Percentiles rank a stretch among this genome's conserved stretches.
phyloP scores from a whole-genome alignment of 2,113 vertebrate genomes.

The Hyperoodon ampullatus region DNA sequence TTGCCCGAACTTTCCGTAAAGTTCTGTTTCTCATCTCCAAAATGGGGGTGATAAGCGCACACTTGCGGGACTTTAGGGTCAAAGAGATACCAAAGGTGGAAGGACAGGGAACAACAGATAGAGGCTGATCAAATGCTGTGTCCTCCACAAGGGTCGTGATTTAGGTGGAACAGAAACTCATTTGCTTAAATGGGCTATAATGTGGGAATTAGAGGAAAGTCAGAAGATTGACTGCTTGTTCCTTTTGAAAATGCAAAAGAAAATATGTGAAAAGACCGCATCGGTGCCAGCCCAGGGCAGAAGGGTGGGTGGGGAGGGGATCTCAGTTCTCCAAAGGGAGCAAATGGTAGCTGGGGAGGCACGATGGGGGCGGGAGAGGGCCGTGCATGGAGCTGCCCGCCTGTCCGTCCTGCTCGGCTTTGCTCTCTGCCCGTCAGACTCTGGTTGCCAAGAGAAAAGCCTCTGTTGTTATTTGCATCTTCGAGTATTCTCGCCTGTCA shows the following conservation, averaged over 20 bases:
- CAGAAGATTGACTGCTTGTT: not conserved
- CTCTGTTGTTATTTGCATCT: not conserved
- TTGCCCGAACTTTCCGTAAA: not conserved
- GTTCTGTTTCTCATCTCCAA: not conserved
- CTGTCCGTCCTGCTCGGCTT: not conserved
- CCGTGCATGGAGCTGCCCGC: not conserved
- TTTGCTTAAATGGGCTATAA: not conserved
- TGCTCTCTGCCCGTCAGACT: not conserved
- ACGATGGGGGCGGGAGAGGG: no score
- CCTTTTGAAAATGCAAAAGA: slow-evolving; percentile 1
- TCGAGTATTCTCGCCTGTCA: not conserved
- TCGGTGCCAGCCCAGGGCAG: not conserved
- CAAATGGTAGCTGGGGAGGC: not conserved
- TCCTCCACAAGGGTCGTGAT: accelerated
- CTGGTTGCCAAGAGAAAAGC: not conserved
- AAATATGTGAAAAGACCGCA: not conserved
- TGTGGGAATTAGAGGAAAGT: not conserved
- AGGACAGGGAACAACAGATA: not conserved
- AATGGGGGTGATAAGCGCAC: accelerated
- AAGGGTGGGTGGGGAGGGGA: not conserved
- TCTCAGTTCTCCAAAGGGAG: accelerated
- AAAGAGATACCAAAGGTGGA: accelerated
- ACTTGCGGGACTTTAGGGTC: not conserved
- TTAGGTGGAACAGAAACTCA: not conserved
- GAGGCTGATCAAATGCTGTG: not conserved